Percentiles rank a stretch among this genome's conserved stretches.
Conservation (phyloP, 2,888 invertebrate genomes). For the Abrostola tripartita region DNA sequence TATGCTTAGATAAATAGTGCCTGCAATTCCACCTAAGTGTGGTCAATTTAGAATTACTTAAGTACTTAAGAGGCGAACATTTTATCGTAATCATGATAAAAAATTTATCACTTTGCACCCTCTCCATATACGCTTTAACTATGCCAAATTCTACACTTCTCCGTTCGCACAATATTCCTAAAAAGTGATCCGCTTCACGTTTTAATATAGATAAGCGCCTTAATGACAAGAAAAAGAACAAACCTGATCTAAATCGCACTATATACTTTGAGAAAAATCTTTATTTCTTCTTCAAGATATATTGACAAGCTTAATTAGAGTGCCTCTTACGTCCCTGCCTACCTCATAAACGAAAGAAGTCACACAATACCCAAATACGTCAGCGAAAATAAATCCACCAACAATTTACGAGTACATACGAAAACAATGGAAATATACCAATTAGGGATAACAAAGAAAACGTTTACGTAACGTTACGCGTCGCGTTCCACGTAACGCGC, state of each 20-base stretch:
- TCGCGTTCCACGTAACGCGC: constrained; percentile 42
- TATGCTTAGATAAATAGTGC: neutral
- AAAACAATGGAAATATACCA: constrained; percentile 54
- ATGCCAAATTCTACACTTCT: no score
- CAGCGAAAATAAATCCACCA: constrained; percentile 29
- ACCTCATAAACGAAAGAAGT: neutral
- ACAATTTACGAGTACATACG: constrained; percentile 23
- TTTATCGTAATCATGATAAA: no score
- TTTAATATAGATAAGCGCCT: no score
- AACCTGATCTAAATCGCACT: no score
- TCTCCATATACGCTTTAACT: no score
- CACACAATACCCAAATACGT: constrained; percentile 19
- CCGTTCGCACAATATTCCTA: no score
- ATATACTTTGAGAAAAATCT: neutral
- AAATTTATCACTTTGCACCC: no score
- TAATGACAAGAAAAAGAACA: no score
- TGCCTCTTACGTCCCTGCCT: neutral
- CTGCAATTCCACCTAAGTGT: no score
- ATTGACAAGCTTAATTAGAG: neutral
- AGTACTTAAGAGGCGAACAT: no score
- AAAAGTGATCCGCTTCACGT: no score
- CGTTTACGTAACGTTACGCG: constrained; percentile 47
- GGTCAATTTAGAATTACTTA: no score
- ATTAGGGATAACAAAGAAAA: constrained; percentile 54
- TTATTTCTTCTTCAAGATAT: neutral